Percentiles rank a stretch among this genome's conserved stretches.
Evolutionary conservation across 1,140 invertebrate genomes (phyloP).

Genomic region (Aethina tumida): DNA sequence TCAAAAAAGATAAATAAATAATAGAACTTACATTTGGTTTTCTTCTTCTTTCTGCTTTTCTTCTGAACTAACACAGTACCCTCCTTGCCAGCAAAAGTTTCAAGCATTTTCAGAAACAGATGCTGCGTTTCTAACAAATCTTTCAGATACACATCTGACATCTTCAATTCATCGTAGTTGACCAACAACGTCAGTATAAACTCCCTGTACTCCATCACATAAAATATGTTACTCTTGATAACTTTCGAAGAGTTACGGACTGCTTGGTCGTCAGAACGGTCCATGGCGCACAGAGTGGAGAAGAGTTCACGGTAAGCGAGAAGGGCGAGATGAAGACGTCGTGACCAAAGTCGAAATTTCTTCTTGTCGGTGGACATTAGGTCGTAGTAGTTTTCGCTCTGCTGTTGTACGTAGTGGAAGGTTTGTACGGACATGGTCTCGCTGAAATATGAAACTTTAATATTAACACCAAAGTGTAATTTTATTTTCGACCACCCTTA

Average conservation of each 20-base stretch:
- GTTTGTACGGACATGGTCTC: constrained; percentile 82
- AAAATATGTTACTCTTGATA: constrained; percentile 88
- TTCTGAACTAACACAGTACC: constrained; percentile 61
- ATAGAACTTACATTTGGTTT: constrained; percentile 34
- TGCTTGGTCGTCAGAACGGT: constrained; percentile 52
- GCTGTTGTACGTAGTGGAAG: constrained; percentile 89
- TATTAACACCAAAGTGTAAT: constrained; percentile 5
- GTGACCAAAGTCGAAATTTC: constrained; percentile 71
- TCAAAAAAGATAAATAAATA: constrained; percentile 8
- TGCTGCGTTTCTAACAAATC: constrained; percentile 86
- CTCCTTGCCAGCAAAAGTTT: constrained; percentile 63
- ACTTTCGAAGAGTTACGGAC: constrained; percentile 71
- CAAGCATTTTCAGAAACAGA: constrained; percentile 86
- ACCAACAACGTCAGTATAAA: constrained; percentile 70
- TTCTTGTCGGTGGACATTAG: constrained; percentile 81
- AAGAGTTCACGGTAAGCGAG: constrained; percentile 59
- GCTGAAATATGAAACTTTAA: constrained; percentile 38
- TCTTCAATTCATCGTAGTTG: constrained; percentile 74
- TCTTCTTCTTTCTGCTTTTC: constrained; percentile 43
- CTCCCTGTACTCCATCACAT: constrained; percentile 89
- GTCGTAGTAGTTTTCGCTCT: constrained; percentile 83
- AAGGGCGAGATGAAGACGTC: constrained; percentile 68
- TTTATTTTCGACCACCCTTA: constrained; percentile 36
- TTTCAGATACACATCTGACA: constrained; percentile 76
- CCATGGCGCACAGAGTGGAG: constrained; percentile 71